Evolutionary conservation across 2,113 vertebrate genomes (phyloP), one percentile per base, ranked within the genome.

Genomic region (Tenrec ecaudatus): DNA sequence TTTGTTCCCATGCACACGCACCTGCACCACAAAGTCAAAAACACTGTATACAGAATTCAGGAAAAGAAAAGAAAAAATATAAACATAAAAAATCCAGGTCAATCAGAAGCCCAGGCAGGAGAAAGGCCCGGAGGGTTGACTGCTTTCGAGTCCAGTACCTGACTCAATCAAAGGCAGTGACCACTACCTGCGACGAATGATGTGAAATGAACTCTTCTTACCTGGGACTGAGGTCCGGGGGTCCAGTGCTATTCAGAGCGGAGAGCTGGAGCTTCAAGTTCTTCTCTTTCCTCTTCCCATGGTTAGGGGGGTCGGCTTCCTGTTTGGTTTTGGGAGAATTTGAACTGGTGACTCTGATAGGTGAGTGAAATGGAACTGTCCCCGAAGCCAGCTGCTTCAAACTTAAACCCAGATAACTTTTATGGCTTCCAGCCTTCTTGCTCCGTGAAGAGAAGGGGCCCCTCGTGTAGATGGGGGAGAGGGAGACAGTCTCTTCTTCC

Each of bases 211-310:
- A 36, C 1, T 80, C 71, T 94, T 97, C 71, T 94, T 97, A 98
- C 98, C 98, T 98, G 86, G 98, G 98, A 92, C 98, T 98, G 93
- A 98, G 97, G 84, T 98, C 98, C 84, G 98, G 97, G 86, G 98
- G 97, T 43, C 95, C 97, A 71, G 89, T 83, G 62, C 80, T 97
- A 68, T 95, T 98, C 60, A 98, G 69, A 31, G 97, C 86, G 77
- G 98, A 97, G 88, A 98, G 95, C 0, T 98, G 98, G 25, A 98
- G 76, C 85, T 98, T 98, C 73, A 98, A 93, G 90, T 97, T 98
- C 97, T 98, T 98, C 23, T 98, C 98, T 94, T 95, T 98, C 85
- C 86, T 98, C 94, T 89, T 98, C n/a, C 96, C 95, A 27, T 97
- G 97, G 73, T 97, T 97, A 81, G 96, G 90, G 8, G 97, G 94